Conservation (phyloP, 2,113 vertebrate species). For the Calidris pugnax region DNA sequence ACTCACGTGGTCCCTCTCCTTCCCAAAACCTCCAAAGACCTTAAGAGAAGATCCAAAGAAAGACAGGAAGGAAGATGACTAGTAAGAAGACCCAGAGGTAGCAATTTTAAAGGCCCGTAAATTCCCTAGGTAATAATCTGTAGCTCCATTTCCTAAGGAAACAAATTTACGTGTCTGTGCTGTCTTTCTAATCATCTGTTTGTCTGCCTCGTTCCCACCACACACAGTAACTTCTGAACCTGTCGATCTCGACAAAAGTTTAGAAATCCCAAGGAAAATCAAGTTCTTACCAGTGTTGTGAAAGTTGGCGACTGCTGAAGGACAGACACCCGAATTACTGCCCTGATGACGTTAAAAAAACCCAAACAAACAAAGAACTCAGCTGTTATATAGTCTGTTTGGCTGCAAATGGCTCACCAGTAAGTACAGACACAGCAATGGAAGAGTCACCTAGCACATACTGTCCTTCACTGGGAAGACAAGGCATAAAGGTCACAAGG, state of each 20-base stretch:
- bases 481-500: background rate
- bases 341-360: background rate
- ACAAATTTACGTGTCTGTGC: conserved; percentile 19
- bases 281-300: background rate
- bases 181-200: conserved; percentile 54
- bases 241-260: background rate
- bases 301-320: conserved; percentile 9
- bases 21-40: background rate
- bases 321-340: background rate
- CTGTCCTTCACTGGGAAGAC: background rate
- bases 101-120: conserved; percentile 16
- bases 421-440: background rate
- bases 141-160: conserved; percentile 44
- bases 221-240: background rate
- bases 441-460: background rate
- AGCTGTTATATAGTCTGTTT: background rate
- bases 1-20: background rate
- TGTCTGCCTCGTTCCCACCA: background rate
- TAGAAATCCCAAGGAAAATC: conserved; percentile 6
- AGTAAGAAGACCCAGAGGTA: conserved; percentile 17
- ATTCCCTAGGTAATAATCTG: background rate
- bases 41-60: background rate
- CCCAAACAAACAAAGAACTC: no score
- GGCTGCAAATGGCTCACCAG: background rate
- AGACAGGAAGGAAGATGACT: conserved; percentile 43